Percentiles rank a stretch among this genome's conserved stretches.
phyloP scores from a whole-genome alignment of 23 tunicate species.

The Trididemnum nubilum region DNA sequence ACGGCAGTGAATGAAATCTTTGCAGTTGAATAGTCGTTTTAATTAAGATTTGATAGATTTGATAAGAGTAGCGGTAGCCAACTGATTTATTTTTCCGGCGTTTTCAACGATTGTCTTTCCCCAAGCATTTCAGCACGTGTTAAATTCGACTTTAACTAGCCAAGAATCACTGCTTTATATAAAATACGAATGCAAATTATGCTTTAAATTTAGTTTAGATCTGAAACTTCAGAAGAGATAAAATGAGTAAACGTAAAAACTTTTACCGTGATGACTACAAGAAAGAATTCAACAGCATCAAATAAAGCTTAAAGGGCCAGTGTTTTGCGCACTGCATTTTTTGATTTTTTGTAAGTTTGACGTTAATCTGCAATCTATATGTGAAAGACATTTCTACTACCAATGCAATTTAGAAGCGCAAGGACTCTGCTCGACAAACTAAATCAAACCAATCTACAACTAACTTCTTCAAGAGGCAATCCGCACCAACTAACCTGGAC shows the following conservation, averaged over 20 bases:
- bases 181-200: not conserved
- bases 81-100: too few species aligned
- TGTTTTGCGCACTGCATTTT: slow-evolving; percentile 37
- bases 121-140: slow-evolving; percentile 27
- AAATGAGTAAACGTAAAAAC: slow-evolving; percentile 56
- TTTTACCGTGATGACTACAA: slow-evolving; percentile 47
- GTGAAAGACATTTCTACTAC: slow-evolving; percentile 6
- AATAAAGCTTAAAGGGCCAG: slow-evolving; percentile 48
- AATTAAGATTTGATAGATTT: too few species aligned
- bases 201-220: slow-evolving; percentile 6
- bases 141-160: slow-evolving; percentile 13
- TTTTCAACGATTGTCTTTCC: not conserved
- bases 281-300: slow-evolving; percentile 39
- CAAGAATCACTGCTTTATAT: not conserved
- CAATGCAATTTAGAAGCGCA: slow-evolving; percentile 27
- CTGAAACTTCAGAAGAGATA: slow-evolving; percentile 26
- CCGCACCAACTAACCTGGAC: slow-evolving; percentile 42
- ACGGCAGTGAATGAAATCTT: too few species aligned
- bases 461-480: slow-evolving; percentile 27
- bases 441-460: slow-evolving; percentile 37
- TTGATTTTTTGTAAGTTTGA: slow-evolving; percentile 34
- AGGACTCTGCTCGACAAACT: slow-evolving; percentile 28
- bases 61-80: too few species aligned
- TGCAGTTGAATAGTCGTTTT: too few species aligned
- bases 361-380: slow-evolving; percentile 34